Evolutionary conservation across 2,113 vertebrate species (phyloP).

Genomic region (Scomber scombrus): DNA sequence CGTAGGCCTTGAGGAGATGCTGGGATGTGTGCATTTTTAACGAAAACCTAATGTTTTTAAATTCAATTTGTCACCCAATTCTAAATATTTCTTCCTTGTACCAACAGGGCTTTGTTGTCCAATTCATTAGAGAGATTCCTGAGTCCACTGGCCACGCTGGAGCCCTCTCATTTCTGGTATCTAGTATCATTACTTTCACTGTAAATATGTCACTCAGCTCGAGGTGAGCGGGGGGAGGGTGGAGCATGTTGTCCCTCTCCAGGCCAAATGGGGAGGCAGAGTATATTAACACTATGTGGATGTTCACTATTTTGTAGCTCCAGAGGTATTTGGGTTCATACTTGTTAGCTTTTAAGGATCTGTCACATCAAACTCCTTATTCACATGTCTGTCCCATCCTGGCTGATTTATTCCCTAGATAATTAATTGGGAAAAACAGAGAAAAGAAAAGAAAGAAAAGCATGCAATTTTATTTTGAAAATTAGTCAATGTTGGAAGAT

Average conservation of each 20-base stretch:
- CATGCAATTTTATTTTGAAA: neutral
- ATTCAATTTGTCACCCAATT: slow-evolving; percentile 79
- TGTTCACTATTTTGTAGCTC: slow-evolving; percentile 56
- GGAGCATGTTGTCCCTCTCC: slow-evolving; percentile 71
- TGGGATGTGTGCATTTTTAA: slow-evolving; percentile 54
- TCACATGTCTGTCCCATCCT: neutral
- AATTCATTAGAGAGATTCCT: slow-evolving; percentile 88
- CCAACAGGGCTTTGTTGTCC: slow-evolving; percentile 88
- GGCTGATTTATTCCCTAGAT: slow-evolving; percentile 9
- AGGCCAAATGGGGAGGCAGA: slow-evolving; percentile 76
- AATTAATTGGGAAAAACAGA: slow-evolving; percentile 21
- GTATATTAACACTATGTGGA: slow-evolving; percentile 67
- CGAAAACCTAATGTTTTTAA: slow-evolving; percentile 74
- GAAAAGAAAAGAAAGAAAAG: slow-evolving; percentile 7
- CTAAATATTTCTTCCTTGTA: slow-evolving; percentile 88
- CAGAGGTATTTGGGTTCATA: slow-evolving; percentile 46
- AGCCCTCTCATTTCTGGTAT: slow-evolving; percentile 87
- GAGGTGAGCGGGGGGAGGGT: slow-evolving; percentile 63
- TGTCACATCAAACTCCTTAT: slow-evolving; percentile 29
- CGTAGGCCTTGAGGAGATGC: slow-evolving; percentile 56
- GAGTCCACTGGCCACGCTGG: slow-evolving; percentile 86
- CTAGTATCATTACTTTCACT: slow-evolving; percentile 86
- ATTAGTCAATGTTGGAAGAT: neutral
- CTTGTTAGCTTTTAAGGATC: slow-evolving; percentile 52
- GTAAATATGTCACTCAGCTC: slow-evolving; percentile 83